These are phyloP conservation scores for Acleris emargana DNA, from an alignment of 2,888 invertebrate genomes.

Conservation along the genomic window DNA sequence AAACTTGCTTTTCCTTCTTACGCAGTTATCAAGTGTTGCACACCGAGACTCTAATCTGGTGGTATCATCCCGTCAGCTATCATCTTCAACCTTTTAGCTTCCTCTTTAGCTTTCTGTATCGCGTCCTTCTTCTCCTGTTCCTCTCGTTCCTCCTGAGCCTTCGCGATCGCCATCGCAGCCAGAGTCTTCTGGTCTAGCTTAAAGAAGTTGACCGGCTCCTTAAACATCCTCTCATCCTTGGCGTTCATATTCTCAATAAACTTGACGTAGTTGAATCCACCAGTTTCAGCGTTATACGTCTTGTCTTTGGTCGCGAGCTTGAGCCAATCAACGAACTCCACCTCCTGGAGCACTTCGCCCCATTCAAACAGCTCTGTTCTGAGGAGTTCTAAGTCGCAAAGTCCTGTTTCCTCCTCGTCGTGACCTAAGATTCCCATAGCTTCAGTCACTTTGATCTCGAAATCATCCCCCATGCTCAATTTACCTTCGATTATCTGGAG, in stretches of 20 bases:
- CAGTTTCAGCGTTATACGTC: constrained; percentile 59
- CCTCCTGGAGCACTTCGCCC: constrained; percentile 70
- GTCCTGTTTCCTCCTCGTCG: constrained; percentile 63
- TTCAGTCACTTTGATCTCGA: constrained; percentile 62
- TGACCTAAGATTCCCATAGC: constrained; percentile 68
- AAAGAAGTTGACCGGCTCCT: constrained; percentile 75
- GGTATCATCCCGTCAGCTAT: constrained; percentile 67
- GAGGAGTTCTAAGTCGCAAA: constrained; percentile 60
- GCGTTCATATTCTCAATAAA: constrained; percentile 75
- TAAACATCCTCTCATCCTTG: constrained; percentile 62
- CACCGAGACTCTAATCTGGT: constrained; percentile 41
- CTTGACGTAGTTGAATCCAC: constrained; percentile 60
- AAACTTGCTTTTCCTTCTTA: too few relatives aligned
- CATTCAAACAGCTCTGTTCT: constrained; percentile 64
- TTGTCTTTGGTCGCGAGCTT: constrained; percentile 66
- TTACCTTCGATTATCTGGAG: constrained; percentile 76
- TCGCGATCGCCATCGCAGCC: constrained; percentile 70
- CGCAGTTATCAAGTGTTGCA: background rate
- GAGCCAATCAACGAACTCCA: constrained; percentile 69
- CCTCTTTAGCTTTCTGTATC: constrained; percentile 62
- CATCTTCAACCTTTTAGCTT: constrained; percentile 66
- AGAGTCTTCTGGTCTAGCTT: constrained; percentile 76
- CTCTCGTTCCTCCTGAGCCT: constrained; percentile 64
- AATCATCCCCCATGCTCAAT: constrained; percentile 71
- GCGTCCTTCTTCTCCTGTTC: constrained; percentile 67